phyloP scores from a whole-genome alignment of 2,797 vertebrate species.

The Australoheros facetus region DNA sequence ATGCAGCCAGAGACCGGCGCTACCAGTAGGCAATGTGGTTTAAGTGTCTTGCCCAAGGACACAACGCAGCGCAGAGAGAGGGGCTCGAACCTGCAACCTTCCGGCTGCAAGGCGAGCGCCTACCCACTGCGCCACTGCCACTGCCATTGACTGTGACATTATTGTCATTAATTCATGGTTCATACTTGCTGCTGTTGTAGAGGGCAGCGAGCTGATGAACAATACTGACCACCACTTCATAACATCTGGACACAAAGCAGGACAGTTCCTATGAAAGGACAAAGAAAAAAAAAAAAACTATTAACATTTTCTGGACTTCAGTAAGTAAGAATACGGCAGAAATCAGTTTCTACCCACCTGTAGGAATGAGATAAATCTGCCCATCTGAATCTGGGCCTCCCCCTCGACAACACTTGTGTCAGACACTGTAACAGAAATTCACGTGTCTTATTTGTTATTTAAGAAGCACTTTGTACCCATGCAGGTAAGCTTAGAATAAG shows the following conservation, averaged over 20 bases:
- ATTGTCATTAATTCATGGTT: neutral
- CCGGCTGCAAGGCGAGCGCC: no score
- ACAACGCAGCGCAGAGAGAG: no score
- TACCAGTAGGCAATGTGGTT: no score
- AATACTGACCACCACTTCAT: slow-evolving; percentile 94
- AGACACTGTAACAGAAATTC: slow-evolving; percentile 79
- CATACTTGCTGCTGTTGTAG: slow-evolving; percentile 94
- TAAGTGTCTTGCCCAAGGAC: no score
- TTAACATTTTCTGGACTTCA: neutral
- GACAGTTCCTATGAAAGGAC: slow-evolving; percentile 88
- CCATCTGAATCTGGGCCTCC: slow-evolving; percentile 97
- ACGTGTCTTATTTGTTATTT: neutral
- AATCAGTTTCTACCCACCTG: slow-evolving; percentile 80
- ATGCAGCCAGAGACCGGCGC: no score
- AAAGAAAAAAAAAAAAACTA: neutral
- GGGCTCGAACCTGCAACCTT: no score
- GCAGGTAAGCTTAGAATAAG: slow-evolving; percentile 22
- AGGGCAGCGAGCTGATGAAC: slow-evolving; percentile 95
- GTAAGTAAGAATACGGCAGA: neutral
- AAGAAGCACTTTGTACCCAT: neutral
- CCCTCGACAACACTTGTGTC: slow-evolving; percentile 93
- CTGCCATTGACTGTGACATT: no score
- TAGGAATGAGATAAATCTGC: slow-evolving; percentile 95
- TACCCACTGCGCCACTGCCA: no score
- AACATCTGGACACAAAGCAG: slow-evolving; percentile 95